These are phyloP conservation scores for Achroia grisella DNA, from an alignment of 1,140 invertebrate species.

Conservation along the genomic window DNA sequence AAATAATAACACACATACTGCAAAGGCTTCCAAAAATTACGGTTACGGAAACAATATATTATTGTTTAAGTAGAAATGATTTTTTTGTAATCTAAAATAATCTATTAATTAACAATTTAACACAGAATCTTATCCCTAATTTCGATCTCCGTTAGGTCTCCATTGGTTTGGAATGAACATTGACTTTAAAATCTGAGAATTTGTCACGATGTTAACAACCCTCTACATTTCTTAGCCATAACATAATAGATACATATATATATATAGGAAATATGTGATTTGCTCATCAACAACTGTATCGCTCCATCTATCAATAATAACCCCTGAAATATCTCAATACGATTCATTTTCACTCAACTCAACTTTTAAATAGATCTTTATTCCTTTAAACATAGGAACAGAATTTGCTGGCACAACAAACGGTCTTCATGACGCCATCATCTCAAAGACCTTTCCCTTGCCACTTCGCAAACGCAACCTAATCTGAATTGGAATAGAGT, in stretches of 20 bases:
- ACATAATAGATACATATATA: constrained; percentile 2
- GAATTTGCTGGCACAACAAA: constrained; percentile 67
- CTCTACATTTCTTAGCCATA: constrained; percentile 14
- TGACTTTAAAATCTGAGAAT: constrained; percentile 16
- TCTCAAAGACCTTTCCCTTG: constrained; percentile 11
- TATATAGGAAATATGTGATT: constrained; percentile 4
- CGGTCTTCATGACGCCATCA: constrained; percentile 4
- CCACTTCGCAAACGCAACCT: neutral
- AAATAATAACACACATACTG: too few relatives aligned
- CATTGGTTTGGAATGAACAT: too few relatives aligned
- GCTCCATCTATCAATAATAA: constrained; percentile 31
- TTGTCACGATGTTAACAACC: constrained; percentile 30
- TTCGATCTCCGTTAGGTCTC: too few relatives aligned
- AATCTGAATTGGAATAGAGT: neutral
- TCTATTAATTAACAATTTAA: too few relatives aligned
- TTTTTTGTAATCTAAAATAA: too few relatives aligned
- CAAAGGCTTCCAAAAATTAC: too few relatives aligned
- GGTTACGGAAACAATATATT: too few relatives aligned
- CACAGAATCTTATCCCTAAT: too few relatives aligned
- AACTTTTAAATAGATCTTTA: constrained; percentile 67
- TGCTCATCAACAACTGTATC: constrained; percentile 42
- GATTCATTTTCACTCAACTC: constrained; percentile 60
- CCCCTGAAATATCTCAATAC: constrained; percentile 45
- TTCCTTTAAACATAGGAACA: constrained; percentile 66
- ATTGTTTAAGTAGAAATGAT: too few relatives aligned